A percentile compares a stretch with the other conserved stretches of the same genome.
These are phyloP conservation scores for Arctopsyche grandis DNA, from an alignment of 1,140 invertebrate species.

Conservation along the genomic window DNA sequence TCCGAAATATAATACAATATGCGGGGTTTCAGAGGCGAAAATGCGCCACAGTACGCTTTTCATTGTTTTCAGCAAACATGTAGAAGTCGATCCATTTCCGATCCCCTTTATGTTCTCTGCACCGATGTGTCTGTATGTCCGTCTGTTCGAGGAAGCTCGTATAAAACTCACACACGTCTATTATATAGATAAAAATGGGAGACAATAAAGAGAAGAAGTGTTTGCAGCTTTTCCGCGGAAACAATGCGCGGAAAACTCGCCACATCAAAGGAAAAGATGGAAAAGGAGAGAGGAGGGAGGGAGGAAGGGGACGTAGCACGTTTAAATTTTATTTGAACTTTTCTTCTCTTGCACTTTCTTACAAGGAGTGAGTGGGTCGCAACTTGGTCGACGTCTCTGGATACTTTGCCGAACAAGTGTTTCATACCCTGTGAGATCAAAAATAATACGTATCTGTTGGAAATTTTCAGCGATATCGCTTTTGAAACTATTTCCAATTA, in stretches of 20 bases:
- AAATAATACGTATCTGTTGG: not conserved
- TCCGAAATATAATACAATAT: not conserved
- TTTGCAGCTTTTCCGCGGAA: conserved; percentile 38
- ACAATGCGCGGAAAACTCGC: conserved; percentile 37
- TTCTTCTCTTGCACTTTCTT: not conserved
- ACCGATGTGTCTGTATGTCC: not conserved
- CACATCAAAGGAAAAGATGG: conserved; percentile 10
- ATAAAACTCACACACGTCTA: too few species aligned
- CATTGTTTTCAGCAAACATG: not conserved
- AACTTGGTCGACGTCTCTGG: not conserved
- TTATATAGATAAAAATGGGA: not conserved
- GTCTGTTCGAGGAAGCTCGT: too few species aligned
- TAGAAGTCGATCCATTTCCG: conserved; percentile 1
- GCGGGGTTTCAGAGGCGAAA: not conserved
- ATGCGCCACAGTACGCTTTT: not conserved
- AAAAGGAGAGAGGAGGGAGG: not conserved
- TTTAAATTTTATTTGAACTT: not conserved
- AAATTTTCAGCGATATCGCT: not conserved
- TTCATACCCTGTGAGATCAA: not conserved
- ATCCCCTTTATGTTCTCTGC: not conserved
- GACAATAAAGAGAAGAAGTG: conserved; percentile 5
- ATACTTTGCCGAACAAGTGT: not conserved
- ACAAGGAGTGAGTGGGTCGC: not conserved
- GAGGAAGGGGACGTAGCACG: not conserved
- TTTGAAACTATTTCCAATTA: too few species aligned